Conservation (phyloP, 2,113 vertebrate genomes). For the Sebastes fasciatus region DNA sequence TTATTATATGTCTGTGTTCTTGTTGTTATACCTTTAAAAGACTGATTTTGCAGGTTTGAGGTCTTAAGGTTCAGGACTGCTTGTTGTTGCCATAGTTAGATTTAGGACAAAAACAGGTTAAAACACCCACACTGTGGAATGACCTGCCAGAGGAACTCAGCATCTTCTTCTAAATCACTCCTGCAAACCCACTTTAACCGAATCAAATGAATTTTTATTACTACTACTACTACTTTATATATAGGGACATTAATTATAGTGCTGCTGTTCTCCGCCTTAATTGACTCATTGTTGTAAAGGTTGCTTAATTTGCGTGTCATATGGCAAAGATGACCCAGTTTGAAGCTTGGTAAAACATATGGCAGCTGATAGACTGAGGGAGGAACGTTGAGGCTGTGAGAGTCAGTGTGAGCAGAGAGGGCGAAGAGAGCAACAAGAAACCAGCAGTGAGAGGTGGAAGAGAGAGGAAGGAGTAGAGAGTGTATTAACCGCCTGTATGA, state of each 20-base stretch:
- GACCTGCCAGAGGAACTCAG: background rate
- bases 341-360: constrained; percentile 15
- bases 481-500: constrained; percentile 47
- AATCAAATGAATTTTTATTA: background rate
- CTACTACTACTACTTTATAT: background rate
- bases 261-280: background rate
- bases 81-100: background rate
- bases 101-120: background rate
- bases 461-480: constrained; percentile 14
- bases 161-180: background rate
- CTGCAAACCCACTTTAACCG: background rate
- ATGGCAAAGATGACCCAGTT: constrained; percentile 20
- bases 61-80: background rate
- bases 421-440: constrained; percentile 17
- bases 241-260: background rate
- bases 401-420: constrained; percentile 1
- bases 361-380: background rate
- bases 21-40: background rate
- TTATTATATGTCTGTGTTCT: background rate
- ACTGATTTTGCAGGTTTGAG: background rate
- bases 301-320: background rate
- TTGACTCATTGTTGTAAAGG: background rate
- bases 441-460: constrained; percentile 23
- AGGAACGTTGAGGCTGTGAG: background rate
- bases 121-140: background rate